phyloP scores from a whole-genome alignment of 2,797 vertebrate species.

The Pterois miles region DNA sequence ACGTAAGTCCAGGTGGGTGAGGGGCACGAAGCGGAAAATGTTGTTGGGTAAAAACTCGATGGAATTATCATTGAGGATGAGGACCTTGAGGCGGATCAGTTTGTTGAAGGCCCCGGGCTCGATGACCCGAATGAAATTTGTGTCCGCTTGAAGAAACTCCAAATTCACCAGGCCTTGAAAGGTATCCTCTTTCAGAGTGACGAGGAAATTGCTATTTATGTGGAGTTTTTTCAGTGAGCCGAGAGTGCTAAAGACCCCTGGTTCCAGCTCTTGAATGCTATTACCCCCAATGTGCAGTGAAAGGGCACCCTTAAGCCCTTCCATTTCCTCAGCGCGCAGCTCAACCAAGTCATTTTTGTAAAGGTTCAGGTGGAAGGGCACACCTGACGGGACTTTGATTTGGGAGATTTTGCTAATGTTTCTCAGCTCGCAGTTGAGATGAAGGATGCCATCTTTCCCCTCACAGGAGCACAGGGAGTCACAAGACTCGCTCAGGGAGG shows the following conservation, averaged over 20 bases:
- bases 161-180: slow-evolving; percentile 96
- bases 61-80: slow-evolving; percentile 98
- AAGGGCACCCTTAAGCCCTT: slow-evolving; percentile 88
- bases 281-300: slow-evolving; percentile 97
- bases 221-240: slow-evolving; percentile 94
- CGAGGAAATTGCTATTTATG: slow-evolving; percentile 98
- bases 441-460: slow-evolving; percentile 90
- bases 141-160: slow-evolving; percentile 98
- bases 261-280: slow-evolving; percentile 95
- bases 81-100: slow-evolving; percentile 95
- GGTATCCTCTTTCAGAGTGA: slow-evolving; percentile 95
- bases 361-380: slow-evolving; percentile 94
- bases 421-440: slow-evolving; percentile 94
- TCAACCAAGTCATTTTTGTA: slow-evolving; percentile 93
- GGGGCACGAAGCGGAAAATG: slow-evolving; percentile 96
- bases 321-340: slow-evolving; percentile 90
- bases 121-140: slow-evolving; percentile 96
- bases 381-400: slow-evolving; percentile 89
- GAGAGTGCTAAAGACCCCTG: slow-evolving; percentile 92
- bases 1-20: slow-evolving; percentile 97
- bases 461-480: slow-evolving; percentile 92
- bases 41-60: slow-evolving; percentile 95
- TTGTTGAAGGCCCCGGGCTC: slow-evolving; percentile 98
- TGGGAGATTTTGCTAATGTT: slow-evolving; percentile 92
- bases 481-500: slow-evolving; percentile 85